Percentiles rank a stretch among this genome's conserved stretches.
Conservation (phyloP, 2,888 invertebrate species). For the Halocaridina rubra region DNA sequence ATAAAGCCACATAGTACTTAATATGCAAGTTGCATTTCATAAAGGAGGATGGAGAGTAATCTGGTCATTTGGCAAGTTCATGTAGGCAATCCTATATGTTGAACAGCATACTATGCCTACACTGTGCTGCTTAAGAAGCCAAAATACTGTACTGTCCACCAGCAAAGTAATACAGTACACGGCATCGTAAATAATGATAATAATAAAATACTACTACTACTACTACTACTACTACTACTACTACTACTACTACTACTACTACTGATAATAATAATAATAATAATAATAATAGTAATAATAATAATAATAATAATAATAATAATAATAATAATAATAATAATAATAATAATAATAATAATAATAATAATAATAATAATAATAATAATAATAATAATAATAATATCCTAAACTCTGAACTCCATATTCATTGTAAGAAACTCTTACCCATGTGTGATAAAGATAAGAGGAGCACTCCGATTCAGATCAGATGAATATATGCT, state of each 20-base stretch:
- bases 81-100: not conserved
- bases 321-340: not conserved
- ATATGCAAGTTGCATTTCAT: not conserved
- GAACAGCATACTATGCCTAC: too few relatives aligned
- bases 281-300: not conserved
- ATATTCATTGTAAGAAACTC: too few relatives aligned
- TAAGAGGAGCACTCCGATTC: not conserved
- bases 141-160: too few relatives aligned
- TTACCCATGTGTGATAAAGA: not conserved
- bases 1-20: not conserved
- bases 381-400: not conserved
- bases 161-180: too few relatives aligned
- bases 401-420: too few relatives aligned
- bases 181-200: too few relatives aligned
- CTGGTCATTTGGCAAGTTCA: not conserved
- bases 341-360: not conserved
- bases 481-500: too few relatives aligned
- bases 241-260: too few relatives aligned
- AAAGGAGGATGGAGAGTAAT: not conserved
- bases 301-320: not conserved
- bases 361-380: not conserved
- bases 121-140: too few relatives aligned
- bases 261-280: not conserved
- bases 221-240: too few relatives aligned
- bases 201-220: too few relatives aligned